Evolutionary conservation across 2,113 vertebrate species (phyloP).

Genomic region (Accipiter cooperii): DNA sequence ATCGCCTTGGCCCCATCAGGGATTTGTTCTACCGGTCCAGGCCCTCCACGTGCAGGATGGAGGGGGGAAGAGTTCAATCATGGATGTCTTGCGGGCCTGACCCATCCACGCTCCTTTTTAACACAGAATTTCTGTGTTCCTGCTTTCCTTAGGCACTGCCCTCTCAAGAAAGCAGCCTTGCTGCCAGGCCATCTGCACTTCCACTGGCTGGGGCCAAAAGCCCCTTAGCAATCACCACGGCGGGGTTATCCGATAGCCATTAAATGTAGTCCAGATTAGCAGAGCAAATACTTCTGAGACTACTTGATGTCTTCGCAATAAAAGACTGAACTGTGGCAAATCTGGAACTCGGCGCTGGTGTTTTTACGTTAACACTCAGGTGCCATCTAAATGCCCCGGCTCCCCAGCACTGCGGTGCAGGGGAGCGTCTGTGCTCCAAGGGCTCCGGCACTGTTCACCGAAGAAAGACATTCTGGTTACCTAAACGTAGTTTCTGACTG

Average conservation of each 20-base stretch:
- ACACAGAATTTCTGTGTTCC: background rate
- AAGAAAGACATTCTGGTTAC: background rate
- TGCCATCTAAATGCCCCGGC: background rate
- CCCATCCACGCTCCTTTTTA: background rate
- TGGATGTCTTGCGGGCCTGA: background rate
- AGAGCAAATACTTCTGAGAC: constrained; percentile 30
- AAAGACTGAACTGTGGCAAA: background rate
- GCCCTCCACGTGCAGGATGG: background rate
- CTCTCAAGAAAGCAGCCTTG: background rate
- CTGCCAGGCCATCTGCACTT: background rate
- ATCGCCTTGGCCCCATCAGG: background rate
- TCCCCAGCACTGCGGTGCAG: background rate
- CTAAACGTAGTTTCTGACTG: background rate
- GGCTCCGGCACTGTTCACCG: background rate
- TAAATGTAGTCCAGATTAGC: constrained; percentile 55
- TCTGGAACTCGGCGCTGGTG: background rate
- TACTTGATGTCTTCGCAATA: background rate
- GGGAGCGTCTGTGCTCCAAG: background rate
- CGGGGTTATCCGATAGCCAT: constrained; percentile 43
- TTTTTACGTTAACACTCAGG: background rate
- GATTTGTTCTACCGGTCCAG: background rate
- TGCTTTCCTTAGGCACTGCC: background rate
- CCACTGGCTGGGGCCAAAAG: background rate
- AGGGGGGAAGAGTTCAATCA: background rate
- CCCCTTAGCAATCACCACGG: background rate